Percentiles rank a stretch among this genome's conserved stretches.
Conservation (phyloP, 1,140 invertebrate genomes). For the Leptoteleia sp. region DNA sequence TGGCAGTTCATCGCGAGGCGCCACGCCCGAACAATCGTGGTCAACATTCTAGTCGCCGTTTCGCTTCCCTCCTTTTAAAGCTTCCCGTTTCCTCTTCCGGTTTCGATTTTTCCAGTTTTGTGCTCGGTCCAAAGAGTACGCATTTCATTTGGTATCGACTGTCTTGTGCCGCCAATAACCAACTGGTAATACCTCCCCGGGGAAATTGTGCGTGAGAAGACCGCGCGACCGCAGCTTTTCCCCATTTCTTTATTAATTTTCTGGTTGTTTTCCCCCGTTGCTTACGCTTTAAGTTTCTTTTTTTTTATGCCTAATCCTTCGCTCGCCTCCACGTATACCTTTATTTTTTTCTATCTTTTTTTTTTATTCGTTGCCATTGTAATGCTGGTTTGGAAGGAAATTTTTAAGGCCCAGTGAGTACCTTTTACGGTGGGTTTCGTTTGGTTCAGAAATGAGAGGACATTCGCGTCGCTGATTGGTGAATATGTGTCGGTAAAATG, state of each 20-base stretch:
- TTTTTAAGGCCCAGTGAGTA: too few species aligned
- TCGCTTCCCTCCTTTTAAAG: constrained; percentile 19
- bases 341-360: neutral
- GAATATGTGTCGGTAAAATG: constrained; percentile 32
- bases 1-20: constrained; percentile 79
- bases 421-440: neutral
- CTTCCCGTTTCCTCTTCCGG: constrained; percentile 55
- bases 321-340: too few species aligned
- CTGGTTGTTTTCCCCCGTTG: too few species aligned
- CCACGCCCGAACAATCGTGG: constrained; percentile 77
- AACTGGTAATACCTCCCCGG: constrained; percentile 6
- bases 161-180: too few species aligned
- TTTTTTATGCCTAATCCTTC: too few species aligned
- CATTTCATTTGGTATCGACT: too few species aligned
- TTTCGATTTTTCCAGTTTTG: constrained; percentile 35
- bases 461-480: constrained; percentile 9
- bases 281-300: too few species aligned
- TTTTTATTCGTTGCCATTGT: neutral
- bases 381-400: neutral
- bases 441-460: too few species aligned
- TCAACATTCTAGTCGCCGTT: constrained; percentile 59
- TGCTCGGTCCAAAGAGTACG: constrained; percentile 24
- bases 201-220: neutral
- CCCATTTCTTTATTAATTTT: neutral
- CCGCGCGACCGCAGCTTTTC: neutral